Conservation (phyloP, 2,888 invertebrate species). For the Oscheius sp. region DNA sequence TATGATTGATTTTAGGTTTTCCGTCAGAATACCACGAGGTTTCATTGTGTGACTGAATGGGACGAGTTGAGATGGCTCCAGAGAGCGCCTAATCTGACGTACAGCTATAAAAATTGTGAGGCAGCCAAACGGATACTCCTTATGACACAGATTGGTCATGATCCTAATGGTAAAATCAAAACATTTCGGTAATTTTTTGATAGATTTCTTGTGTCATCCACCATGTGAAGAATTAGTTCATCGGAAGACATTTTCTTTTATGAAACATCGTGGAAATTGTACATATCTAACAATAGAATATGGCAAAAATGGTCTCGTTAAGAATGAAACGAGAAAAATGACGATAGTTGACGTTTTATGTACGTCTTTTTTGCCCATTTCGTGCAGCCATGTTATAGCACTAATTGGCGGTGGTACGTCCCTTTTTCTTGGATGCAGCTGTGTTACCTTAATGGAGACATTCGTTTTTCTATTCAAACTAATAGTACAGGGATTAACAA, state of each 20-base stretch:
- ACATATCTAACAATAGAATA: neutral
- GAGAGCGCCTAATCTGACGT: conserved; percentile 16
- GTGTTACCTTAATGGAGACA: conserved; percentile 59
- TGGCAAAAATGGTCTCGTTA: neutral
- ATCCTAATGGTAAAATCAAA: conserved; percentile 6
- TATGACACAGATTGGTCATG: conserved; percentile 15
- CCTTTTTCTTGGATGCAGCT: conserved; percentile 58
- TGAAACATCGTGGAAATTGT: neutral
- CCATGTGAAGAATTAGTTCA: conserved; percentile 13
- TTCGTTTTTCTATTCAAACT: conserved; percentile 58
- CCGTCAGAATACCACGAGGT: conserved; percentile 25
- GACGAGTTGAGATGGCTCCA: conserved; percentile 21
- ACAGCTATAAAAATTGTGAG: conserved; percentile 24
- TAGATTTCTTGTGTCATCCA: conserved; percentile 19
- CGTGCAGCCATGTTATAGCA: conserved; percentile 37
- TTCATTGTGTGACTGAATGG: conserved; percentile 19
- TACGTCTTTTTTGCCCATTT: conserved; percentile 28
- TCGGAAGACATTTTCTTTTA: conserved; percentile 1
- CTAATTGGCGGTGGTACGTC: conserved; percentile 55
- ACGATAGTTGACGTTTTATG: conserved; percentile 46
- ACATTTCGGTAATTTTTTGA: neutral
- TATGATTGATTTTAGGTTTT: neutral
- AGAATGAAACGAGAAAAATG: conserved; percentile 30
- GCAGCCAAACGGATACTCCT: neutral
- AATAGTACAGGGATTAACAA: conserved; percentile 34